Conservation (phyloP, 2,888 invertebrate species). For the Aspidiotus rigidus region DNA sequence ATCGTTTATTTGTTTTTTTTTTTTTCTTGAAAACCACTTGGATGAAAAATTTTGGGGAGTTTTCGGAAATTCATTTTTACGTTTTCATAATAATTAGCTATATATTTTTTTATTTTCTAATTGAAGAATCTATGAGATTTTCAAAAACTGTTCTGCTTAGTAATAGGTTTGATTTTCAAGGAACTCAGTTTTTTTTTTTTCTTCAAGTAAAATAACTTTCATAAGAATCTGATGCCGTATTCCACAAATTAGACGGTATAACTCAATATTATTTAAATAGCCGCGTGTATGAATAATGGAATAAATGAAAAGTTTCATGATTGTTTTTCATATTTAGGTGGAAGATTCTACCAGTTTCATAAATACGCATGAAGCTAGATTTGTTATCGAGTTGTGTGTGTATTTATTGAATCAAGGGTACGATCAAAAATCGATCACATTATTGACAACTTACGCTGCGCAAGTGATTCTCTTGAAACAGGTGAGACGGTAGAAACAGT, state of each 20-base stretch:
- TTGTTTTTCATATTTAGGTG: slow-evolving; percentile 37
- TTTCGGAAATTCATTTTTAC: too few species aligned
- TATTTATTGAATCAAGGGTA: slow-evolving; percentile 50
- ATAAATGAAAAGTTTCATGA: background rate
- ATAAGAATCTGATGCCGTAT: background rate
- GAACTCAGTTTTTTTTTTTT: background rate
- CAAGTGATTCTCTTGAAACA: slow-evolving; percentile 53
- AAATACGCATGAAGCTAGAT: slow-evolving; percentile 56
- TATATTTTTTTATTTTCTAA: too few species aligned
- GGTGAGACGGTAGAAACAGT: slow-evolving; percentile 8
- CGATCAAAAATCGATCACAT: slow-evolving; percentile 54
- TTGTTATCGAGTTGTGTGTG: slow-evolving; percentile 52
- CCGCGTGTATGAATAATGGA: background rate
- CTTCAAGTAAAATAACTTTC: background rate
- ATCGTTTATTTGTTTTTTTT: too few species aligned
- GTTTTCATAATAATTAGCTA: too few species aligned
- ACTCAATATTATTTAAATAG: too few species aligned
- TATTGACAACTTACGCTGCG: slow-evolving; percentile 34
- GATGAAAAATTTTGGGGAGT: too few species aligned
- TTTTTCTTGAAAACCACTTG: too few species aligned
- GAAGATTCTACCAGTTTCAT: slow-evolving; percentile 52
- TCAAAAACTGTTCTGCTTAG: too few species aligned
- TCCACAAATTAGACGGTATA: too few species aligned
- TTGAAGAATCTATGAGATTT: too few species aligned
- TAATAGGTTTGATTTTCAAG: too few species aligned